Conservation (phyloP, 2,797 vertebrate species). For the Spinus pinus region DNA sequence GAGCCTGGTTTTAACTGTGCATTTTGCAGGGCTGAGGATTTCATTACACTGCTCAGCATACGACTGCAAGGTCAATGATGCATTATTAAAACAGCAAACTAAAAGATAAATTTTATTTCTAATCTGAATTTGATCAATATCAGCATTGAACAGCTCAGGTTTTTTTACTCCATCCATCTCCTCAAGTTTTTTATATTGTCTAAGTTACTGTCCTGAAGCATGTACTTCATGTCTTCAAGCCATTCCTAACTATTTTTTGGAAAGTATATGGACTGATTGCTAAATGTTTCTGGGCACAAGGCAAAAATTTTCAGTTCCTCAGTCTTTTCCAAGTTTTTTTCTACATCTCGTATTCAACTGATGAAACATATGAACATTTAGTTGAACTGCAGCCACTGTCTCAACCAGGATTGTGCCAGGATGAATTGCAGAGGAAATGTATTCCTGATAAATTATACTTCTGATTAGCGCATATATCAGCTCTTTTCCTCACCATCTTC, state of each 20-base stretch:
- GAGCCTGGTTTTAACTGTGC: background rate
- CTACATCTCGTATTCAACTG: background rate
- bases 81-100: background rate
- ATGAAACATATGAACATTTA: background rate
- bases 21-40: background rate
- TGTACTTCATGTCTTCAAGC: background rate
- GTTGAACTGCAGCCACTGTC: background rate
- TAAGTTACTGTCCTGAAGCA: background rate
- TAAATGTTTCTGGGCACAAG: background rate
- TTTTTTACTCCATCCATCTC: background rate
- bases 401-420: background rate
- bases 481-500: background rate
- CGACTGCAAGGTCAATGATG: background rate
- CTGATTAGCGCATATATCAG: background rate
- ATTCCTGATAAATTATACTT: background rate
- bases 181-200: background rate
- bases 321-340: background rate
- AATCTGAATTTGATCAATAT: background rate
- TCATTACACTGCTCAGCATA: background rate
- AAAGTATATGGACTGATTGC: accelerated
- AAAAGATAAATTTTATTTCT: background rate
- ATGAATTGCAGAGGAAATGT: background rate
- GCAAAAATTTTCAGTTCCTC: background rate
- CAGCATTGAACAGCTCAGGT: background rate
- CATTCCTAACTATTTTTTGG: background rate